A percentile compares a stretch with the other conserved stretches of the same genome.
These are phyloP conservation scores for Coptotermes formosanus DNA, from an alignment of 1,140 invertebrate genomes.

Conservation along the genomic window DNA sequence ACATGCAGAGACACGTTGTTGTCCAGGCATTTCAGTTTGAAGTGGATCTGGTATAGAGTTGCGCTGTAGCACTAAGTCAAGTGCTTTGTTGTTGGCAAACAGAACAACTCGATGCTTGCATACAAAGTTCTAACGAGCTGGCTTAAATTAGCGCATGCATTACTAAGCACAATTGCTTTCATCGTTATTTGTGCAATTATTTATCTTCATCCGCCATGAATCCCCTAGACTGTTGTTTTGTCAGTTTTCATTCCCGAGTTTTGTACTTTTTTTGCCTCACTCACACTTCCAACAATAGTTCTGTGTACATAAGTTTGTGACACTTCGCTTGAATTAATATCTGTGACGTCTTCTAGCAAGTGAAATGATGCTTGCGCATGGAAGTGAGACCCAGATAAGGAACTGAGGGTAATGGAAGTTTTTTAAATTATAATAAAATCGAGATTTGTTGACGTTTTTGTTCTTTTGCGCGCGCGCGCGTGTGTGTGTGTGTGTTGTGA, in stretches of 20 bases:
- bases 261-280: background rate
- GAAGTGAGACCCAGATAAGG: background rate
- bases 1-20: no score
- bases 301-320: background rate
- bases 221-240: background rate
- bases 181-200: slow-evolving; percentile 5
- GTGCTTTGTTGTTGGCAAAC: no score
- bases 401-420: background rate
- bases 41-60: no score
- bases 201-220: background rate
- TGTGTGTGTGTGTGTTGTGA: background rate
- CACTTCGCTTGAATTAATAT: background rate
- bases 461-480: no score
- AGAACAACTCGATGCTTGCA: background rate
- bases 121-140: background rate
- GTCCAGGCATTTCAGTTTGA: no score
- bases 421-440: background rate
- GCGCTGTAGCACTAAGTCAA: no score
- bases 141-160: background rate
- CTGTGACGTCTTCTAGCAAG: background rate
- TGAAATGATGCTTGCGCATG: background rate
- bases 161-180: background rate
- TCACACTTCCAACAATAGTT: background rate
- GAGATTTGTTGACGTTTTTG: background rate
- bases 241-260: background rate